Conservation (phyloP, 1,140 invertebrate genomes). For the Ceratina calcarata region DNA sequence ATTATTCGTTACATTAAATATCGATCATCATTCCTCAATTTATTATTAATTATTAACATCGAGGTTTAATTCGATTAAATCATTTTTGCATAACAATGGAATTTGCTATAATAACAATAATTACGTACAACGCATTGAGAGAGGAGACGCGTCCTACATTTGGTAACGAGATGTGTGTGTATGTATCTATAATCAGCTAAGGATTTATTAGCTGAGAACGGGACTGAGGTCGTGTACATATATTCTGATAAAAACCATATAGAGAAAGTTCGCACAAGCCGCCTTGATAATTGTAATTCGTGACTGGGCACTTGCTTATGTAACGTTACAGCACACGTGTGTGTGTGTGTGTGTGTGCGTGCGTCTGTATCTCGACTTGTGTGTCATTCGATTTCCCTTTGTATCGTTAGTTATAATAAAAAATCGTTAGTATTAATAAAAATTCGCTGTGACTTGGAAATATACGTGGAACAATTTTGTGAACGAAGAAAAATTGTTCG, state of each 20-base stretch:
- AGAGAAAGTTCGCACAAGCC: conserved; percentile 36
- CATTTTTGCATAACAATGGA: not conserved
- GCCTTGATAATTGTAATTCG: conserved; percentile 38
- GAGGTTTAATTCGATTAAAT: not conserved
- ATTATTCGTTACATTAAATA: not conserved
- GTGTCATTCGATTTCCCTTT: conserved; percentile 15
- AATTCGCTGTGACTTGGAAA: too few relatives aligned
- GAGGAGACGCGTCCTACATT: not conserved
- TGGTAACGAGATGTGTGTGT: too few relatives aligned
- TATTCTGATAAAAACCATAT: conserved; percentile 32
- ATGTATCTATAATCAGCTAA: too few relatives aligned
- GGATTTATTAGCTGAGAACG: conserved; percentile 29
- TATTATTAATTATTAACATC: not conserved
- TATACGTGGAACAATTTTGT: not conserved
- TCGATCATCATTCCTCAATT: too few relatives aligned
- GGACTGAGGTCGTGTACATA: conserved; percentile 18
- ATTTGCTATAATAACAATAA: not conserved
- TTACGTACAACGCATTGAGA: conserved; percentile 4
- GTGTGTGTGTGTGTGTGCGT: conserved; percentile 2
- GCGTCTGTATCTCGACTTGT: conserved; percentile 1
- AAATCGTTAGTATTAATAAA: too few relatives aligned
- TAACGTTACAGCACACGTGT: conserved; percentile 22
- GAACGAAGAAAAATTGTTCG: too few relatives aligned
- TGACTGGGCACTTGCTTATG: conserved; percentile 20
- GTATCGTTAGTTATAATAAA: not conserved